Evolutionary conservation across 1,140 invertebrate species (phyloP), one percentile per base, ranked within the genome.

Genomic region (Galleria mellonella): DNA sequence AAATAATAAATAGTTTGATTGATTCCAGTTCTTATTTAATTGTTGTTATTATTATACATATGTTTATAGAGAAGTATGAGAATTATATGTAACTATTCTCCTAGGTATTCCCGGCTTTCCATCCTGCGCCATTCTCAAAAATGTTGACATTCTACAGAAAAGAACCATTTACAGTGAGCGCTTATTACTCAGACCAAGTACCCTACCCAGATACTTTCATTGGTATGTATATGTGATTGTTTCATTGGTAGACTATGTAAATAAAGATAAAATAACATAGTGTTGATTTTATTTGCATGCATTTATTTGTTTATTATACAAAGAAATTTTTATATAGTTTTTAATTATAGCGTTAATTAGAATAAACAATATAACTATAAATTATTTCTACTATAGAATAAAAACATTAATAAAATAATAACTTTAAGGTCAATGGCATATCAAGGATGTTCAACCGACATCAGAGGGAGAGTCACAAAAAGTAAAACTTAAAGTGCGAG

Each of bases 401-500:
- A n/a, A n/a, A n/a, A n/a, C n/a, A 23, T 23, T 23, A 23, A 23
- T 23, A 23, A 23, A 23, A 23, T 2, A 3, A 23, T 23, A 23
- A 23, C 17, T 23, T 23, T 23, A 74, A 96, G 94, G 94, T 48
- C 87, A 89, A 42, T 98, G 94, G 89, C 89, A 90, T 10, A 91
- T 99, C 13, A 92, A 92, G 46, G 94, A 97, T 67, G 92, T 99
- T 0, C 92, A 93, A 58, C 94, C 95, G 36, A 91, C 91, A 30
- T 63, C 92, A n/a, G 94, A 96, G 55, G 97, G 96, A 4, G 95
- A 96, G 63, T 91, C 91, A 15, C 92, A 96, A 36, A 98, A 98
- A 85, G 93, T 99, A 0, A 98, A 98, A 83, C 92, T 99, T 0
- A 99, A 99, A 88, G 95, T 97, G 4, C 89, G 97, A 51, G 88